Conservation (phyloP, 1,140 invertebrate genomes). For the Steinernema khuongi region DNA sequence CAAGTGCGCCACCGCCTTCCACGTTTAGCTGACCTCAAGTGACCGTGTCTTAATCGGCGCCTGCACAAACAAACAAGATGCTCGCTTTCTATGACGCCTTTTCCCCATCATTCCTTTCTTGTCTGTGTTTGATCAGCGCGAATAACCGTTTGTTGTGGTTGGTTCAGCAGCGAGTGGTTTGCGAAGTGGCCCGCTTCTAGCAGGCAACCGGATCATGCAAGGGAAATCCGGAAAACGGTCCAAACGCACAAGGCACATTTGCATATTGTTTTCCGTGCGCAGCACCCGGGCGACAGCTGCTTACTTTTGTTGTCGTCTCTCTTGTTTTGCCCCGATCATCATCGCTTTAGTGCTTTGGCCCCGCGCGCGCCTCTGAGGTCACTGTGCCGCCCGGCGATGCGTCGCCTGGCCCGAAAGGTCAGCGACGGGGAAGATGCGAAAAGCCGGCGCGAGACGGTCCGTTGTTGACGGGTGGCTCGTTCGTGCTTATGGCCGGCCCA, state of each 20-base stretch:
- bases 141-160: background rate
- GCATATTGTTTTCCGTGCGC: constrained; percentile 8
- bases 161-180: background rate
- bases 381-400: constrained; percentile 10
- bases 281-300: background rate
- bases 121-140: background rate
- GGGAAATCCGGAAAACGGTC: background rate
- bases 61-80: background rate
- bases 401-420: constrained; percentile 11
- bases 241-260: background rate
- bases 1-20: background rate
- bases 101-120: background rate
- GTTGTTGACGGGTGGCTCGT: background rate
- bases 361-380: background rate
- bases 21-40: background rate
- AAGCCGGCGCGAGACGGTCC: background rate
- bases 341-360: background rate
- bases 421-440: background rate
- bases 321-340: constrained; percentile 2
- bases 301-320: constrained; percentile 8
- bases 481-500: background rate
- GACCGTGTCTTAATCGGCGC: background rate
- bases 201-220: constrained; percentile 9
- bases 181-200: no score
- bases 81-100: background rate